Conservation (phyloP, 1,140 invertebrate genomes). For the Calosoma granatense region DNA sequence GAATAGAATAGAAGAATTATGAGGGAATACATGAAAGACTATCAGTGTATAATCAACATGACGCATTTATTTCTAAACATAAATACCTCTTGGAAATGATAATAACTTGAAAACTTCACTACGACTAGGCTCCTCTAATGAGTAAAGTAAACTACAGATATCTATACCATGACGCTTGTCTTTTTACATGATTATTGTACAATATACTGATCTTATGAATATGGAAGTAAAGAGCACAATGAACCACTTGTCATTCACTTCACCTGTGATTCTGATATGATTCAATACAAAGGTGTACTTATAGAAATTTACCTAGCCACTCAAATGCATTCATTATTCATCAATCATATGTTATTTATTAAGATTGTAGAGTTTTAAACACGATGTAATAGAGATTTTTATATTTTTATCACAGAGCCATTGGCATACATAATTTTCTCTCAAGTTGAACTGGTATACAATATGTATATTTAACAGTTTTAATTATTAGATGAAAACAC, state of each 20-base stretch:
- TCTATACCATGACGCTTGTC: background rate
- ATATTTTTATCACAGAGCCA: slow-evolving; percentile 2
- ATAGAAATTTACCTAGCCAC: background rate
- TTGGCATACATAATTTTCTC: slow-evolving; percentile 4
- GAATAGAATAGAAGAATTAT: too few relatives aligned
- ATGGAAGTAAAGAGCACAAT: background rate
- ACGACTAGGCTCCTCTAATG: slow-evolving; percentile 5
- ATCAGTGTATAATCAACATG: background rate
- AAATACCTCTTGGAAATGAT: slow-evolving; percentile 9
- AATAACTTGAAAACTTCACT: background rate
- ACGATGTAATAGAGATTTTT: background rate
- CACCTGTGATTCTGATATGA: background rate
- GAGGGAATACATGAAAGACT: too few relatives aligned
- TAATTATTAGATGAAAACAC: background rate
- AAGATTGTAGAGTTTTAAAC: background rate
- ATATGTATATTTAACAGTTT: background rate
- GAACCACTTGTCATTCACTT: background rate
- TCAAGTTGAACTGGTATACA: background rate
- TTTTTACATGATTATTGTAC: slow-evolving; percentile 9
- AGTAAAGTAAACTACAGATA: background rate
- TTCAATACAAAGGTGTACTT: background rate
- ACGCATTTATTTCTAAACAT: slow-evolving; percentile 8
- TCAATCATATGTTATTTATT: background rate
- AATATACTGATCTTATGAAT: slow-evolving; percentile 1
- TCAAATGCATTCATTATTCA: too few relatives aligned